Evolutionary conservation across 2,888 invertebrate genomes (phyloP), one percentile per base, ranked within the genome.

Genomic region (Ecliptopera silaceata): DNA sequence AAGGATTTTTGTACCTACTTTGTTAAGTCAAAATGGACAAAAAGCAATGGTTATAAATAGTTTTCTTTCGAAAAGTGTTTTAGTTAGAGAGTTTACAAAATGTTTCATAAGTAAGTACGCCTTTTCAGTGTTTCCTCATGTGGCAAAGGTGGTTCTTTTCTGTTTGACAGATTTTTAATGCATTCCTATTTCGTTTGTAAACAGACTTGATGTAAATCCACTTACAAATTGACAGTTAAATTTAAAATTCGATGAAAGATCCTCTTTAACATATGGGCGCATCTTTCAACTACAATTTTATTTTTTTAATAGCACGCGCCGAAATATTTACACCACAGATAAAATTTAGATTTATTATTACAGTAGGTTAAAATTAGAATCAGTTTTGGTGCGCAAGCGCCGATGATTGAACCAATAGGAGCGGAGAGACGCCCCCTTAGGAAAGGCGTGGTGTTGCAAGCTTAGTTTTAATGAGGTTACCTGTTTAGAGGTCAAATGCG

Each of bases 241-340:
- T 72, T 68, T 68, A 46, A 48, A 55, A 6, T 6, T 51, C 63
- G 77, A 58, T 59, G 75, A 79, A 22, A 59, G 79, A 75, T 73
- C 62, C 67, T 71, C 70, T 72, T 29, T 44, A 11, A 39, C 41
- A 18, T 34, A 50, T 38, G 41, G 29, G 18, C 15, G 1, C 12
- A 39, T 39, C 39, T 39, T 43, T 50, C 34, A 57, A 55, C 49
- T 54, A 57, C 48, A 43, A 42, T 43, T 32, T 57, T 64, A 66
- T 63, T 60, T 62, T 53, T 60, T 50, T 68, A 69, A 76, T 66
- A 69, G 70, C 66, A 45, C 55, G 63, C 61, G 70, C 54, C 62
- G 71, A 73, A 66, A 72, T 69, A 75, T 72, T 74, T 72, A 72
- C 46, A 32, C 44, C 34, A 17, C 43, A 32, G 32, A 8, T 3